These are phyloP conservation scores for Herminia tarsipennalis DNA, from an alignment of 2,888 invertebrate species.

Conservation along the genomic window DNA sequence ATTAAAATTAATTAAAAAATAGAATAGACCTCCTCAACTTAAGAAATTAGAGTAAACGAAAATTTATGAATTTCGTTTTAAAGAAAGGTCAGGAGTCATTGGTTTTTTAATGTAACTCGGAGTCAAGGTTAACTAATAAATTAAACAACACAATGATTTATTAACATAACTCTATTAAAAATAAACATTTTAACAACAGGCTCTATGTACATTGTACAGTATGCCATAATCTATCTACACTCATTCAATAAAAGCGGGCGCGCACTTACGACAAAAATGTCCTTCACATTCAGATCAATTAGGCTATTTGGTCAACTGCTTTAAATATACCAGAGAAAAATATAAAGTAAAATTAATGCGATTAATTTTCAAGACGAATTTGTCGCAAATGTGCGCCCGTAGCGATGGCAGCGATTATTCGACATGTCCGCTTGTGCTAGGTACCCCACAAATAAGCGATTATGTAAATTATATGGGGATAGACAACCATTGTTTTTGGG, in stretches of 20 bases:
- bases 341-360: conserved; percentile 6
- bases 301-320: conserved; percentile 33
- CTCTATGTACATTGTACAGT: conserved; percentile 74
- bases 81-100: not conserved
- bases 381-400: conserved; percentile 25
- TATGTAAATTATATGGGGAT: conserved; percentile 12
- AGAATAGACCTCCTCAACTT: too few species aligned
- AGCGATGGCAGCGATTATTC: conserved; percentile 37
- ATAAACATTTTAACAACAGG: conserved; percentile 83
- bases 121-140: too few species aligned
- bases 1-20: too few species aligned
- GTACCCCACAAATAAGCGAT: conserved; percentile 20
- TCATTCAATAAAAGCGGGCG: conserved; percentile 51
- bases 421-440: conserved; percentile 24
- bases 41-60: too few species aligned
- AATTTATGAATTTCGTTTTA: too few species aligned
- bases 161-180: conserved; percentile 85
- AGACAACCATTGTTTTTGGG: not conserved
- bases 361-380: conserved; percentile 15
- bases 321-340: not conserved
- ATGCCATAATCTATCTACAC: conserved; percentile 74
- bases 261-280: conserved; percentile 25
- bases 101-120: too few species aligned
- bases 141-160: conserved; percentile 73
- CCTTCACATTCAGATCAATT: conserved; percentile 21